Evolutionary conservation across 2,888 invertebrate species (phyloP), one percentile per base, ranked within the genome.

Genomic region (Scaptodrosophila latifasciaeformis): DNA sequence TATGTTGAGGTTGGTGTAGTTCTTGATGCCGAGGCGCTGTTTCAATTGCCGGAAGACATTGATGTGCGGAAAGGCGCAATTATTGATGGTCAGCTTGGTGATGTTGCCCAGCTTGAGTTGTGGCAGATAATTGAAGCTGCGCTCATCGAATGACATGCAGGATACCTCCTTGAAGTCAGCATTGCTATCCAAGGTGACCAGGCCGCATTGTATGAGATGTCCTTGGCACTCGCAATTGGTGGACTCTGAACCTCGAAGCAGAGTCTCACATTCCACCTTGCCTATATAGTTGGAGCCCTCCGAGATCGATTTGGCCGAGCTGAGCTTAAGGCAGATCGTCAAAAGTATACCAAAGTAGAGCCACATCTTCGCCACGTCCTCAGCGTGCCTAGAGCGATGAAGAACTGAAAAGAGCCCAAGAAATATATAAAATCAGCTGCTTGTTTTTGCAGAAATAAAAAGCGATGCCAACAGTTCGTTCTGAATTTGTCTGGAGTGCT

Each of bases 121-220:
- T 0, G 75, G 75, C 18, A 76, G 54, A 13, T 70, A 62, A 1
- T 71, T 75, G n/a, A 65, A 78, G 9, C 75, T 78, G 9, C 67
- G 59, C 2, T 59, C 56, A 54, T 75, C 75, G n/a, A 75, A 70
- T 2, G 71, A 64, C 7, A 54, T 65, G 47, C 75, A 76, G 2
- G 59, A 53, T n/a, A 76, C 65, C 27, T 64, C 63, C 2, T 66
- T 65, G 0, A 75, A 40, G 7, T 62, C 56, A 0, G 49, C 34
- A n/a, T 59, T 48, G 42, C 72, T 75, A 53, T 65, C 62, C 0
- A 78, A 30, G 0, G 65, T 65, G 0, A 78, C 57, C 45, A 61
- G 59, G 1, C 78, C 75, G 21, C 75, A 76, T 43, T 75, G 78
- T 58, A 76, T 76, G 47, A 67, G 59, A 27, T 67, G 64, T 31